These are phyloP conservation scores for Rhinichthys klamathensis DNA, from an alignment of 2,113 vertebrate genomes.

Conservation along the genomic window DNA sequence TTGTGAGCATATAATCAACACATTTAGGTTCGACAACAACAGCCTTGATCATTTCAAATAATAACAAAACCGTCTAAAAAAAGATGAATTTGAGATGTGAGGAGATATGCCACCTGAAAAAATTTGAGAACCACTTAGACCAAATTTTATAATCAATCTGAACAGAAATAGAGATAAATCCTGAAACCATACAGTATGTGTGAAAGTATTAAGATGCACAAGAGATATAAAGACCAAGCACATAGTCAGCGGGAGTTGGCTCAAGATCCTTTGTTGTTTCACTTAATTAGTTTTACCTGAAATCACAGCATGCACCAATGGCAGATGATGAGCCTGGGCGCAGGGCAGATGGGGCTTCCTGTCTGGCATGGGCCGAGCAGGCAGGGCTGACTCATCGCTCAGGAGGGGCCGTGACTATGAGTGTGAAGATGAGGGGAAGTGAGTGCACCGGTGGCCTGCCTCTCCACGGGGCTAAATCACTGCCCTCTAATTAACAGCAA, in stretches of 20 bases:
- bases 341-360: constrained; percentile 71
- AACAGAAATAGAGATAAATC: neutral
- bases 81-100: neutral
- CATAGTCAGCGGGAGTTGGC: neutral
- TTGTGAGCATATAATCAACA: neutral
- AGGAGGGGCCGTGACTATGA: constrained; percentile 67
- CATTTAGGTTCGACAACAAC: neutral
- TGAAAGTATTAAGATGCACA: constrained; percentile 45
- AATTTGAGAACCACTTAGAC: neutral
- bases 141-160: neutral
- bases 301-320: constrained; percentile 68
- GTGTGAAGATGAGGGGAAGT: constrained; percentile 73
- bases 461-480: constrained; percentile 66
- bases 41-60: neutral
- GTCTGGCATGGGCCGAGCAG: constrained; percentile 50
- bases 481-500: constrained; percentile 71
- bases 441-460: constrained; percentile 71
- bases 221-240: constrained; percentile 23
- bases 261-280: constrained; percentile 55
- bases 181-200: constrained; percentile 11
- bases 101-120: neutral
- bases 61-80: neutral
- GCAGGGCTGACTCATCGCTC: constrained; percentile 67
- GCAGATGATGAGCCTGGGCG: constrained; percentile 69
- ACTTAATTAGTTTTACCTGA: constrained; percentile 75